These are phyloP conservation scores for Molorchus minor DNA, from an alignment of 2,888 invertebrate species.

Conservation along the genomic window DNA sequence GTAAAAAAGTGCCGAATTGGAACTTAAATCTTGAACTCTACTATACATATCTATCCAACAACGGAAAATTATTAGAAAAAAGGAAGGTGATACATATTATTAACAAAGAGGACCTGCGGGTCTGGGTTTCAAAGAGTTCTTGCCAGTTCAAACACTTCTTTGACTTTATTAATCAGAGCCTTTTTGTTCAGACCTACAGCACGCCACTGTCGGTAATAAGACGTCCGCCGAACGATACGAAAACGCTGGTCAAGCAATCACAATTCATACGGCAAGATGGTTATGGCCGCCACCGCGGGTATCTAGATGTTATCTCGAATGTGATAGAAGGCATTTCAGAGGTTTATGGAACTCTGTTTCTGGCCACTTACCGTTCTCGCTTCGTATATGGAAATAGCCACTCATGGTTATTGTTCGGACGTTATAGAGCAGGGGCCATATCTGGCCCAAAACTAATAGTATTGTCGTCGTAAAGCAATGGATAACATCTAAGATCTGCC, in stretches of 20 bases:
- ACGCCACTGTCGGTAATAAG: constrained; percentile 15
- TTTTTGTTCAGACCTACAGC: not conserved
- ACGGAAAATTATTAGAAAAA: not conserved
- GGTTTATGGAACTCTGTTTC: constrained; percentile 54
- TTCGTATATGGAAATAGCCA: constrained; percentile 56
- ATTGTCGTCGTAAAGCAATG: constrained; percentile 45
- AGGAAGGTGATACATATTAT: no score
- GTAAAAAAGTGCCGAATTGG: no score
- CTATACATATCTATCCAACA: not conserved
- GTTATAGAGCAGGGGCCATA: constrained; percentile 45
- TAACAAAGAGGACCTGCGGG: no score
- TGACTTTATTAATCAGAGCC: not conserved
- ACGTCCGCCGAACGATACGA: constrained; percentile 19
- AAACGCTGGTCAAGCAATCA: constrained; percentile 30
- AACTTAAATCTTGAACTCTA: not conserved
- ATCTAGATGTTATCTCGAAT: constrained; percentile 57
- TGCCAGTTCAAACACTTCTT: not conserved
- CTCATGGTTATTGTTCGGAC: constrained; percentile 51
- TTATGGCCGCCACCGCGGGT: constrained; percentile 57
- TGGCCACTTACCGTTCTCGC: constrained; percentile 56
- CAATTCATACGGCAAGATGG: constrained; percentile 53
- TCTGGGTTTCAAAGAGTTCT: not conserved
- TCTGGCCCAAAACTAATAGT: constrained; percentile 45
- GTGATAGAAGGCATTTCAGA: constrained; percentile 57
- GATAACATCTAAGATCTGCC: constrained; percentile 43